A percentile compares a stretch with the other conserved stretches of the same genome.
phyloP scores from a whole-genome alignment of 2,888 invertebrate genomes.

The Petrophora chlorosata region DNA sequence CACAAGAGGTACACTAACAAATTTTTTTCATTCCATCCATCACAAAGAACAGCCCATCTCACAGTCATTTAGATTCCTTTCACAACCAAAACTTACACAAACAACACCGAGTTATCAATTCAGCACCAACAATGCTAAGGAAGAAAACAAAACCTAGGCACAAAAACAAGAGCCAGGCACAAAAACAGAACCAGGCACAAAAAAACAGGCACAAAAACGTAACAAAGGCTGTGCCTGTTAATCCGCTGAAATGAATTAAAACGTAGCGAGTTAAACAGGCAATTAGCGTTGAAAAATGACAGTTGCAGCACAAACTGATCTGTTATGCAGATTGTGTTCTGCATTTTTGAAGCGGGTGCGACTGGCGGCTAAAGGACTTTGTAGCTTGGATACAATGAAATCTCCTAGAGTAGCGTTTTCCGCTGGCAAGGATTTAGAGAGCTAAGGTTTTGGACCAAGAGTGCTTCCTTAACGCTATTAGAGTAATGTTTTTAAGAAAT shows the following conservation, averaged over 20 bases:
- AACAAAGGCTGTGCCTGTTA: conserved; percentile 2
- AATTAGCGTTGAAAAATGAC: conserved; percentile 51
- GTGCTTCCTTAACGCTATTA: no score
- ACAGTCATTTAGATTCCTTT: not conserved
- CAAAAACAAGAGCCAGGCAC: not conserved
- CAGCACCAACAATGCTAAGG: not conserved
- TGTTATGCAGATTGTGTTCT: conserved; percentile 55
- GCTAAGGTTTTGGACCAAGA: no score
- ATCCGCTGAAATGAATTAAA: conserved; percentile 6
- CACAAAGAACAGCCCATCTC: not conserved
- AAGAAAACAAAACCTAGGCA: not conserved
- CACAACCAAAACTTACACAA: not conserved
- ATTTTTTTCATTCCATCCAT: no score
- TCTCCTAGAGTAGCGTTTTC: no score
- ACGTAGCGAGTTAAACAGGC: conserved; percentile 33
- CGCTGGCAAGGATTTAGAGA: no score
- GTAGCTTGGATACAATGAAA: no score
- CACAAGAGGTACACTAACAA: no score
- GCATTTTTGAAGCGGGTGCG: conserved; percentile 50
- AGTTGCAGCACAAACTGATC: conserved; percentile 46
- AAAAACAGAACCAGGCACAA: conserved; percentile 1
- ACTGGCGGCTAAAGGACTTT: no score
- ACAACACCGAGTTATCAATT: not conserved
- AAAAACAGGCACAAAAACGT: not conserved
- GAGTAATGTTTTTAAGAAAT: no score